These are phyloP conservation scores for Zosterops hypoxanthus DNA, from an alignment of 2,113 vertebrate species.

Conservation along the genomic window DNA sequence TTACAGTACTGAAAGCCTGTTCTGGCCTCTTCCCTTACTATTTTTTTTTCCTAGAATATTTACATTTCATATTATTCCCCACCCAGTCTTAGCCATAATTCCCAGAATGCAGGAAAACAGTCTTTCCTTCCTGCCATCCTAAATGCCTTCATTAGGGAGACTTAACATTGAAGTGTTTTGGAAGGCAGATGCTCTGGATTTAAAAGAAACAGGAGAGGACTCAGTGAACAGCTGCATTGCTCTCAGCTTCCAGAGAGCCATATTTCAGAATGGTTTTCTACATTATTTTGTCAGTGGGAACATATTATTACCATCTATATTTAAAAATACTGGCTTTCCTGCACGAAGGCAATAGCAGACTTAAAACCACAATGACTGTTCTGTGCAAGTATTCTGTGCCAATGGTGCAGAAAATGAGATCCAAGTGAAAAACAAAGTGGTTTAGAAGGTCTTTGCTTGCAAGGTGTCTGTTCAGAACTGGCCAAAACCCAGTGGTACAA, in stretches of 20 bases:
- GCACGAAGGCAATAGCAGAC: neutral
- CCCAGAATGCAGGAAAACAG: neutral
- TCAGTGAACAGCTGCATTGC: slow-evolving; percentile 47
- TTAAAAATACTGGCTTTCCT: slow-evolving; percentile 31
- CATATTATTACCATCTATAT: slow-evolving; percentile 53
- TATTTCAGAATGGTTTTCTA: neutral
- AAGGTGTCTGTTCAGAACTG: neutral
- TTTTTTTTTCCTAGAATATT: neutral
- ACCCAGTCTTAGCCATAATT: neutral
- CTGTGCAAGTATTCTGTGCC: neutral
- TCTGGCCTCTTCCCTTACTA: neutral
- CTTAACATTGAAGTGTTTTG: neutral
- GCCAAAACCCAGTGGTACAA: neutral
- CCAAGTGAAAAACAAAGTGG: neutral
- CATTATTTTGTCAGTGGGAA: slow-evolving; percentile 40
- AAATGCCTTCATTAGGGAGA: slow-evolving; percentile 31
- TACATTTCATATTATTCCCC: neutral
- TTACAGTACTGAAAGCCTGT: slow-evolving; percentile 7
- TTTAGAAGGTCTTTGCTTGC: neutral
- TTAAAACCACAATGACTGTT: slow-evolving; percentile 11
- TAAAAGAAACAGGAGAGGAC: slow-evolving; percentile 7
- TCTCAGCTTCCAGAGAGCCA: neutral
- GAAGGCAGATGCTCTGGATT: neutral
- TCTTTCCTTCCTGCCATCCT: slow-evolving; percentile 28
- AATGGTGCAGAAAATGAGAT: neutral